Base-by-base conservation (phyloP, 2,113 vertebrate species). In the Crotalus horridus region DNA sequence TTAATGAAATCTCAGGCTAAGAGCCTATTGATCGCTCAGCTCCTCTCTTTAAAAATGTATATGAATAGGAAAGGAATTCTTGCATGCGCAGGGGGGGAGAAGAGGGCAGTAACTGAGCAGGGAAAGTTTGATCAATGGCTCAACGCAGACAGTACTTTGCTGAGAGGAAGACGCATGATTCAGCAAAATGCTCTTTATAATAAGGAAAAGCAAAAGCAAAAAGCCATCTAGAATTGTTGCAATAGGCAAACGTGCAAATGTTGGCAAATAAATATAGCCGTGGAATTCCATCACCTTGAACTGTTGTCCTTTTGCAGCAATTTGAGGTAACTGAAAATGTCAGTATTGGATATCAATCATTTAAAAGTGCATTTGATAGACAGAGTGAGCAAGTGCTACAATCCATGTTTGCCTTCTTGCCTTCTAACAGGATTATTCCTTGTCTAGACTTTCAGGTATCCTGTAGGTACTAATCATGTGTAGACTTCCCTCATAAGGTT, bases 1-100 rank as follows among this genome's bases (percentile, higher is more conserved):
- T 92, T 89, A 92, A 92, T 92, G 92, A 92, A 92, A 92, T 92
- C 88, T 92, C 92, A 89, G 33, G 69, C 88, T 92, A 92, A 92
- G 92, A 92, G 92, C 88, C 92, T 92, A 92, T 92, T 89, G 92
- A 92, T 92, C 51, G 29, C 33, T 51, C 88, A 17, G 9, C 88
- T 89, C 88, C 85, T 92, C 58, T 59, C 88, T 92, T 92, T 89
- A 89, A 92, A 92, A 89, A 89, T 92, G 88, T 89, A 89, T 89
- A 85, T 92, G 92, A 92, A 92, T 92, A 88, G 92, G 69, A 39
- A 85, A 89, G 55, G 55, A 51, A 48, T 33, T 33, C n/a, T 48
- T 74, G 17, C 17, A 9, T 43, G 7, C 7, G 33, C 1, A 43
- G 33, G 33, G 33, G 8, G 69, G 69, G 33, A 81, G 74, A 9